phyloP scores from a whole-genome alignment of 2,113 vertebrate genomes.

The Verasper variegatus region DNA sequence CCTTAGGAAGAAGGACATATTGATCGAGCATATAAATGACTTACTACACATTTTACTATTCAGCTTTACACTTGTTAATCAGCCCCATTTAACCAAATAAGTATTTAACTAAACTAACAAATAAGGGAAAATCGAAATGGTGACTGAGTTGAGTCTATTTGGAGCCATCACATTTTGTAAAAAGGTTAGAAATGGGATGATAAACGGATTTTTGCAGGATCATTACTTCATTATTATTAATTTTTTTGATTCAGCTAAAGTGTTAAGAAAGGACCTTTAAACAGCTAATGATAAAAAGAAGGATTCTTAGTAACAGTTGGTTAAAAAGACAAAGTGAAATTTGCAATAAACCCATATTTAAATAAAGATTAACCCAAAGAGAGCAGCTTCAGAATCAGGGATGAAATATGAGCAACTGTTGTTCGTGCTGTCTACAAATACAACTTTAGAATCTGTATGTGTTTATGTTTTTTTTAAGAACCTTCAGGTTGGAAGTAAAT shows the following conservation, averaged over 20 bases:
- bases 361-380: background rate
- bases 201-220: too few relatives aligned
- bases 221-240: background rate
- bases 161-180: too few relatives aligned
- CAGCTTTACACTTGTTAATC: too few relatives aligned
- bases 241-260: background rate
- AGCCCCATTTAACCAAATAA: too few relatives aligned
- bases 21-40: too few relatives aligned
- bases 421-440: background rate
- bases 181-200: too few relatives aligned
- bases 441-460: background rate
- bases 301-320: too few relatives aligned
- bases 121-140: too few relatives aligned
- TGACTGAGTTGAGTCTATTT: too few relatives aligned
- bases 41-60: too few relatives aligned
- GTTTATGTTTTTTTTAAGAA: background rate
- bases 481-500: background rate
- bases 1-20: too few relatives aligned
- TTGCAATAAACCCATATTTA: background rate
- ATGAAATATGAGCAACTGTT: background rate
- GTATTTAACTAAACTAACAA: too few relatives aligned
- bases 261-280: background rate
- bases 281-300: background rate
- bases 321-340: background rate
- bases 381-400: background rate